A percentile compares a stretch with the other conserved stretches of the same genome.
Conservation (phyloP, 2,888 invertebrate genomes). For the Acleris sparsana region DNA sequence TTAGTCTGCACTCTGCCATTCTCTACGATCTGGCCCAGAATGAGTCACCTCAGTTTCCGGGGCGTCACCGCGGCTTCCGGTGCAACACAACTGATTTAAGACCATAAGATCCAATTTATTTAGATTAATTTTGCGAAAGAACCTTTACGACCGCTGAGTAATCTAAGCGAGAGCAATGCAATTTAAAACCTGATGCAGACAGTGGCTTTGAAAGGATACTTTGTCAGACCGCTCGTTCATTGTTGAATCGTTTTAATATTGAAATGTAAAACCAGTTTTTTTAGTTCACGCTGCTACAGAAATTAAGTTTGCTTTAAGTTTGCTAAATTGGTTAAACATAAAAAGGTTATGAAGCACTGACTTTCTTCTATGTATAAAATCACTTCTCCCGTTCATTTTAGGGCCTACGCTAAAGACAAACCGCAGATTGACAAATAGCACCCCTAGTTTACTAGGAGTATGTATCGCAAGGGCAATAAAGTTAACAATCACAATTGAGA, state of each 20-base stretch:
- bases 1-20: constrained; percentile 8
- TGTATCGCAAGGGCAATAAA: no score
- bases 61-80: constrained; percentile 40
- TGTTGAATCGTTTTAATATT: no score
- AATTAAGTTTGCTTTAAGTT: no score
- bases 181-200: constrained; percentile 38
- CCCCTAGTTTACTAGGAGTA: no score
- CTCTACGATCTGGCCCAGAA: constrained; percentile 32
- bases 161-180: constrained; percentile 45
- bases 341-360: no score
- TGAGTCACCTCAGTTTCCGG: constrained; percentile 35
- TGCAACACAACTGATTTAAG: constrained; percentile 29
- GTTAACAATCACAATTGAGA: constrained; percentile 4
- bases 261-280: no score
- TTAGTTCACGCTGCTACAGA: no score
- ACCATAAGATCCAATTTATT: constrained; percentile 7
- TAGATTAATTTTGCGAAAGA: constrained; percentile 1
- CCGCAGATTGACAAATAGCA: no score
- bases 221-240: neutral
- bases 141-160: constrained; percentile 35
- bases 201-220: constrained; percentile 1
- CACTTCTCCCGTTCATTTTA: no score
- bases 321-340: no score
- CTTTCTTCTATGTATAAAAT: no score
- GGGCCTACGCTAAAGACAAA: no score